These are phyloP conservation scores for Antheraea pernyi DNA, from an alignment of 1,140 invertebrate species.

Conservation along the genomic window DNA sequence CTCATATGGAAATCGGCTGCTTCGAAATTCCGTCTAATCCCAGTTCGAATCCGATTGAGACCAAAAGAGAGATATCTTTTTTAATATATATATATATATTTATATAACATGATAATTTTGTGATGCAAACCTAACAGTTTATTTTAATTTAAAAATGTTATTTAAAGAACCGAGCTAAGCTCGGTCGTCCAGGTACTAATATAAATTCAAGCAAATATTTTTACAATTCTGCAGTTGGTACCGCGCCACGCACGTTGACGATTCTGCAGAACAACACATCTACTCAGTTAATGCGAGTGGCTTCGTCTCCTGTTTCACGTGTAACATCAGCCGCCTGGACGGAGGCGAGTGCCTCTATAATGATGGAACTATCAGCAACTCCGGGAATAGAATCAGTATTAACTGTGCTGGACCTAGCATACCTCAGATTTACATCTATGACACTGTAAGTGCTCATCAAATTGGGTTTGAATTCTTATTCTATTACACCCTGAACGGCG, in stretches of 20 bases:
- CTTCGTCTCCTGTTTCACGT: slow-evolving; percentile 81
- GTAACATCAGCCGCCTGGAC: slow-evolving; percentile 75
- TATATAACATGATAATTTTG: no score
- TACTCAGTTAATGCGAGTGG: slow-evolving; percentile 73
- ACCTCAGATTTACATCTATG: slow-evolving; percentile 67
- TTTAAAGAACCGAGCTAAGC: no score
- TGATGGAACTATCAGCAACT: slow-evolving; percentile 85
- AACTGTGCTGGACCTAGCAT: slow-evolving; percentile 84
- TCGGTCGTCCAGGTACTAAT: no score
- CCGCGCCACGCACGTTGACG: slow-evolving; percentile 81
- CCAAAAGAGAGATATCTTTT: no score
- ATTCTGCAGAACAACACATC: slow-evolving; percentile 83
- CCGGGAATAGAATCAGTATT: slow-evolving; percentile 84
- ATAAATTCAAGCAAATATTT: neutral
- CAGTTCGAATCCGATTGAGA: no score
- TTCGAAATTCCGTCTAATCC: no score
- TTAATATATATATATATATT: no score
- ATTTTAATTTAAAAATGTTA: no score
- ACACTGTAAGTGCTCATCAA: slow-evolving; percentile 45
- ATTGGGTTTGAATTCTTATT: neutral
- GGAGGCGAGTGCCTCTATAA: slow-evolving; percentile 83
- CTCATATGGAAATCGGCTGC: no score
- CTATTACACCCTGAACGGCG: no score
- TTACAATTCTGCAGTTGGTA: slow-evolving; percentile 82
- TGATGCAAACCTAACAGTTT: no score